A percentile compares a stretch with the other conserved stretches of the same genome.
Conservation (phyloP, 1,140 invertebrate genomes). For the Acromyrmex echinatior region DNA sequence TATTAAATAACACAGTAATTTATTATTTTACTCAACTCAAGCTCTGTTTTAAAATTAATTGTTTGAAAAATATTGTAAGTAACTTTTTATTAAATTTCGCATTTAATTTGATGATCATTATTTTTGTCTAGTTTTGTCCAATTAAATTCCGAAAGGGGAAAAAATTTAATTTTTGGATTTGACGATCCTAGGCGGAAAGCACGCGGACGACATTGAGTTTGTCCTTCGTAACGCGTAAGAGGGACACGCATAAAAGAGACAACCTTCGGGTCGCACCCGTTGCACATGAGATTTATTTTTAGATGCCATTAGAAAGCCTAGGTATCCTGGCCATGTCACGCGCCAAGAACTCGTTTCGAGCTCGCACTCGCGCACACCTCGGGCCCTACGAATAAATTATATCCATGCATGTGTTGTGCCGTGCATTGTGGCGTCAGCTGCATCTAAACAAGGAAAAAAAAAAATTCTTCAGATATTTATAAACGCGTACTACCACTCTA, state of each 20-base stretch:
- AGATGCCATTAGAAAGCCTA: conserved; percentile 49
- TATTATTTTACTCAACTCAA: too few species aligned
- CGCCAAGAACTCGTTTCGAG: conserved; percentile 32
- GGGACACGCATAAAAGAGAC: conserved; percentile 7
- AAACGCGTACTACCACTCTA: background rate
- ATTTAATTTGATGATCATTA: too few species aligned
- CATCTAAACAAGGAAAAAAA: conserved; percentile 48
- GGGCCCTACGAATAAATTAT: conserved; percentile 48
- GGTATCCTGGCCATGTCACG: conserved; percentile 18
- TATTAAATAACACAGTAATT: too few species aligned
- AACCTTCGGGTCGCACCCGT: conserved; percentile 46
- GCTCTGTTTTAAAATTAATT: too few species aligned
- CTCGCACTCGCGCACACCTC: background rate
- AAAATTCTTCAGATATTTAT: conserved; percentile 56
- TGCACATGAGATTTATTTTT: conserved; percentile 64
- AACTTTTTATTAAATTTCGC: too few species aligned
- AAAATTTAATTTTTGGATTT: too few species aligned
- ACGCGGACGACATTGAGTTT: background rate
- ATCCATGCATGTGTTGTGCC: background rate
- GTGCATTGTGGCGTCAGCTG: conserved; percentile 65
- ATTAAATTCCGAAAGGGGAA: too few species aligned
- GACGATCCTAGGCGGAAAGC: too few species aligned
- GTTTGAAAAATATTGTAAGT: too few species aligned
- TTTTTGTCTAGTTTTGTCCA: too few species aligned
- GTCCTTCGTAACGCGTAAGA: background rate